A percentile compares a stretch with the other conserved stretches of the same genome.
Conservation (phyloP, 2,888 invertebrate genomes). For the Dolichomitus sp. region DNA sequence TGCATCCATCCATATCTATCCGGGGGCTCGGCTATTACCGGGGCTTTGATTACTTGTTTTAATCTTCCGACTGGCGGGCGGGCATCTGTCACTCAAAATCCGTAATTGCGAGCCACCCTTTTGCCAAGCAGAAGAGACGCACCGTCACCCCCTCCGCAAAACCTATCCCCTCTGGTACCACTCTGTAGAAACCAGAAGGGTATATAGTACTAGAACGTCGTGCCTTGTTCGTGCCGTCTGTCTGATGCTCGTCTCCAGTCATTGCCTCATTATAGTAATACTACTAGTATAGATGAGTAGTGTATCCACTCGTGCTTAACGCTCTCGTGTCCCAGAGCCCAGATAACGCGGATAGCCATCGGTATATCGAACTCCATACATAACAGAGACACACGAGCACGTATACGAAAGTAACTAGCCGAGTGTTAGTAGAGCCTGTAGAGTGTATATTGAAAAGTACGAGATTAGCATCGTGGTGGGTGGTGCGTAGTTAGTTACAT, state of each 20-base stretch:
- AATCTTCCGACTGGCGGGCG: constrained; percentile 85
- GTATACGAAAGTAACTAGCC: not conserved
- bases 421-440: not conserved
- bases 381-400: not conserved
- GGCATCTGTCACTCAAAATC: constrained; percentile 86
- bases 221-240: constrained; percentile 49
- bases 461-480: constrained; percentile 46
- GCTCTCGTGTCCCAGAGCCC: constrained; percentile 5
- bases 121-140: constrained; percentile 63
- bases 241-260: constrained; percentile 41
- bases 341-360: constrained; percentile 20
- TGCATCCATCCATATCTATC: constrained; percentile 84
- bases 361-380: not conserved
- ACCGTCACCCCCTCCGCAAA: constrained; percentile 39
- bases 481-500: constrained; percentile 40
- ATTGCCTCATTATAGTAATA: constrained; percentile 36
- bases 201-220: constrained; percentile 34
- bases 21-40: constrained; percentile 76
- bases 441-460: constrained; percentile 23
- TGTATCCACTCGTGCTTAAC: constrained; percentile 15
- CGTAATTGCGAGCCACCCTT: constrained; percentile 84
- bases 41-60: constrained; percentile 86
- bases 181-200: constrained; percentile 43
- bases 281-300: not conserved
- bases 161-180: constrained; percentile 47